Base-by-base conservation (phyloP, 2,797 vertebrate species). In the Decapterus maruadsi region DNA sequence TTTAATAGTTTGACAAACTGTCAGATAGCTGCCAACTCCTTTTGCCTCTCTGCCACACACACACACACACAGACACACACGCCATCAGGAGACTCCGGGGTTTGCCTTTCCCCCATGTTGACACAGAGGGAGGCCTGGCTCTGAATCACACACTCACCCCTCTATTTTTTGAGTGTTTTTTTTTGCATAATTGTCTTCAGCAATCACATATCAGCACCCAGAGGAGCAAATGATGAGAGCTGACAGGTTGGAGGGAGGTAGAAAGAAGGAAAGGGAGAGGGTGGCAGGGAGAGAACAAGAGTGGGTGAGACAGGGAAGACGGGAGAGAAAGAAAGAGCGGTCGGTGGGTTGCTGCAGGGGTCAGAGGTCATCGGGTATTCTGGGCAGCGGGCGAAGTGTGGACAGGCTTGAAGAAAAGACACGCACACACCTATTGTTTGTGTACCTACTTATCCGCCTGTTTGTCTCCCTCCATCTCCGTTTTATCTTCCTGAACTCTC, bases 401-500 rank as follows among this genome's bases (percentile, higher is more conserved):
- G 70, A 68, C 45, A 72, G 29, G n/a, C 79, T 34, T 10, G 45
- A 1, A 56, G 34, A 54, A 70, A 60, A 42, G 51, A 34, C 48
- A n/a, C 55, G n/a, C n/a, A 48, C 57, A 58, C 26, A 40, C 3
- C 29, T 42, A 40, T 45, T 72, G 43, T 74, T 55, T 48, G 58
- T 69, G n/a, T 17, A 14, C 12, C 58, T 77, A 12, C 56, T 46
- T 45, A 4, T 55, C 36, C 9, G 19, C 31, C 67, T 61, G 4
- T 71, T 36, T 76, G 10, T 77, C 22, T 67, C 22, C 17, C 13
- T 63, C 16, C 0, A 0, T 67, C 14, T 75, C 42, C 58, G 29
- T 60, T 80, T 80, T 55, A 58, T 70, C 72, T 64, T 40, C 72
- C 65, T 90, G 79, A 89, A 83, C 86, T 82, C 73, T 72, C 57